phyloP scores from a whole-genome alignment of 2,888 invertebrate species.

The Hyposoter dolosus region DNA sequence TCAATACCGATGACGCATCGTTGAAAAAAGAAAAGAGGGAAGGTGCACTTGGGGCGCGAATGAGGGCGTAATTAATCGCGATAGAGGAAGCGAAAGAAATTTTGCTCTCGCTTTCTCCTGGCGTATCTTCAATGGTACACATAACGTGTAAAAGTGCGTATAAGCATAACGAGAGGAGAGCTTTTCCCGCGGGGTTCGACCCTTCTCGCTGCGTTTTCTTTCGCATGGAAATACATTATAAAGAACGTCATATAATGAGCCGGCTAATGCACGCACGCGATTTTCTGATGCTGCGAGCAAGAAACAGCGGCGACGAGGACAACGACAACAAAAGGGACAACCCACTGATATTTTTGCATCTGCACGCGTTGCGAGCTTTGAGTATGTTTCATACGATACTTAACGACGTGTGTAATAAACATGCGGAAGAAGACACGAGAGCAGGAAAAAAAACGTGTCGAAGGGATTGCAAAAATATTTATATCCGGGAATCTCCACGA shows the following conservation, averaged over 20 bases:
- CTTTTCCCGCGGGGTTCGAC: constrained; percentile 59
- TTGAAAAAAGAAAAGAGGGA: constrained; percentile 68
- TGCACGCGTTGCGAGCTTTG: constrained; percentile 14
- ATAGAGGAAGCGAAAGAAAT: constrained; percentile 75
- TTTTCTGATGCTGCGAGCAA: constrained; percentile 57
- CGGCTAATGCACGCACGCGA: constrained; percentile 52
- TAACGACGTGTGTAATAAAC: constrained; percentile 43
- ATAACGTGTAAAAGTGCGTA: constrained; percentile 31
- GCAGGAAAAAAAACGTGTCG: constrained; percentile 38
- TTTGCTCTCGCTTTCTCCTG: constrained; percentile 60
- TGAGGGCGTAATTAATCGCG: constrained; percentile 83
- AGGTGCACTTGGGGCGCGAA: constrained; percentile 80
- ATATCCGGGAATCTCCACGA: constrained; percentile 33
- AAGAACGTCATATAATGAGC: constrained; percentile 56
- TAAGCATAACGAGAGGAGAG: constrained; percentile 28
- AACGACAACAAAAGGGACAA: constrained; percentile 20
- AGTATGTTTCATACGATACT: constrained; percentile 39
- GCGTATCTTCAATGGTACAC: constrained; percentile 21
- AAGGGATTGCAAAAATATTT: constrained; percentile 28
- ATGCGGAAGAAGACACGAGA: constrained; percentile 56
- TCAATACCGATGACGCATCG: constrained; percentile 81
- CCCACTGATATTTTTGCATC: constrained; percentile 32
- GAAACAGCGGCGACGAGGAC: constrained; percentile 4
- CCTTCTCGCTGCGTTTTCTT: constrained; percentile 48
- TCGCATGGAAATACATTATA: constrained; percentile 61